Percentiles rank a stretch among this genome's conserved stretches.
Evolutionary conservation across 2,113 vertebrate species (phyloP).

Genomic region (Rousettus leschenaultii): DNA sequence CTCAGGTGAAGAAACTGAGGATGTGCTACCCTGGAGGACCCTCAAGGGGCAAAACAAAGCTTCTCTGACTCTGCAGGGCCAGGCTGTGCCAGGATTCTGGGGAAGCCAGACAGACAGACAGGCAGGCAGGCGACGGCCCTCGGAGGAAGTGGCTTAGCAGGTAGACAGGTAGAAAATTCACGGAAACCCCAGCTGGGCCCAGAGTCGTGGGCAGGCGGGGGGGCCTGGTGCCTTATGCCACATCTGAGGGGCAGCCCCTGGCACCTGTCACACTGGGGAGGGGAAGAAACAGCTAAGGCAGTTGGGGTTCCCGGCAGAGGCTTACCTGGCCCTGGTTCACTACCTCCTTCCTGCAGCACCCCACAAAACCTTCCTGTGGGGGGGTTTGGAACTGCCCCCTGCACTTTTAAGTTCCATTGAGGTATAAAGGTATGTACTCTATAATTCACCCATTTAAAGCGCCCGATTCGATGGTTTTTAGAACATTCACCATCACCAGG

Average conservation of each 20-base stretch:
- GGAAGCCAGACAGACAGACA: background rate
- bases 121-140: background rate
- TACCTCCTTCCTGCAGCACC: background rate
- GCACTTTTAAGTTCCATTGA: background rate
- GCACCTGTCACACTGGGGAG: background rate
- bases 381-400: background rate
- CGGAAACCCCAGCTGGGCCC: background rate
- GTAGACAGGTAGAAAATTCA: slow-evolving; percentile 15
- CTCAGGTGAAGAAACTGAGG: background rate
- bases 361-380: too few species aligned
- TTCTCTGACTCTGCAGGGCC: background rate
- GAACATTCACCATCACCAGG: background rate
- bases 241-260: slow-evolving; percentile 40
- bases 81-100: background rate
- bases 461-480: background rate
- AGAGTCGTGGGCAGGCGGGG: background rate
- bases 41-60: background rate
- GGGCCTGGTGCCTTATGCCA: background rate
- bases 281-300: background rate
- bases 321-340: background rate
- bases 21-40: background rate
- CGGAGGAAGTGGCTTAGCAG: slow-evolving; percentile 62
- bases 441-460: background rate
- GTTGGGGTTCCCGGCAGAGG: background rate
- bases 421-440: accelerated